Evolutionary conservation across 2,888 invertebrate species (phyloP).

Genomic region (Philonicus albiceps): DNA sequence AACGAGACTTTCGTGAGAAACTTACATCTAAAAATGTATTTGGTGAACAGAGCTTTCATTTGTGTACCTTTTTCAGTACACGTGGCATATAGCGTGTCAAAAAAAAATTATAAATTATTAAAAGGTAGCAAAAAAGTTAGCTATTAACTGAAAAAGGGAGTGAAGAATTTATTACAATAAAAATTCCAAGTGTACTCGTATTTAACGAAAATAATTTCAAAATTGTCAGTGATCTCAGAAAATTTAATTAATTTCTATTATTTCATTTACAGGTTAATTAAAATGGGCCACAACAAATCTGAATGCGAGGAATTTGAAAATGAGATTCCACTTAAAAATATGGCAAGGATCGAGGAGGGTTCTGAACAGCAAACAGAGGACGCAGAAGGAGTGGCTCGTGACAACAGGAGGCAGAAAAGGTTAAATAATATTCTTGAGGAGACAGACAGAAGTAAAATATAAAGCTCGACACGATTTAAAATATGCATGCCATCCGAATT

Average conservation of each 20-base stretch:
- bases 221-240: background rate
- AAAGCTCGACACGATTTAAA: background rate
- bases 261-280: background rate
- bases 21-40: too few species aligned
- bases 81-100: too few species aligned
- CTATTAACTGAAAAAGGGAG: background rate
- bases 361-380: constrained; percentile 11
- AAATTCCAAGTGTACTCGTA: background rate
- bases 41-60: too few species aligned
- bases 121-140: background rate
- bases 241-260: background rate
- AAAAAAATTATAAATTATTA: background rate
- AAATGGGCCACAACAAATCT: constrained; percentile 18
- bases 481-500: background rate
- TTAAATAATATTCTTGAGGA: background rate
- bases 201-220: background rate
- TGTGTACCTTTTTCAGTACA: too few species aligned
- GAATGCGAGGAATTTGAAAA: constrained; percentile 31
- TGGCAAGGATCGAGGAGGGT: constrained; percentile 42
- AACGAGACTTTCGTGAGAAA: too few species aligned
- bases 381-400: background rate
- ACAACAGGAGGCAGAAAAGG: constrained; percentile 28
- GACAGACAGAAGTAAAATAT: background rate
- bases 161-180: background rate
- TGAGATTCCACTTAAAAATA: constrained; percentile 45